Conservation (phyloP, 1,140 invertebrate genomes). For the Drosophila mauritiana region DNA sequence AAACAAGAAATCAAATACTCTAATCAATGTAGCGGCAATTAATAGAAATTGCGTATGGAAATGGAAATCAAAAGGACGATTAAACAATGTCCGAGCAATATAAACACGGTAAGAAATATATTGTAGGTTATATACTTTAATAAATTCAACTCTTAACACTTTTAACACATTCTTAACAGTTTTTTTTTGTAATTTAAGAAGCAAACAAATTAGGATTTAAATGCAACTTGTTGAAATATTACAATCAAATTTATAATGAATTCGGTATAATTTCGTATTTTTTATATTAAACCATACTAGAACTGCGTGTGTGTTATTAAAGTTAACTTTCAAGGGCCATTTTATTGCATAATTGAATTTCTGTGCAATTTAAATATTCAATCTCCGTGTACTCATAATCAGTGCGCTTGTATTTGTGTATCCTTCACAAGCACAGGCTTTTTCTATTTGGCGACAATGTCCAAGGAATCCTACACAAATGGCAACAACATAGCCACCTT, state of each 20-base stretch:
- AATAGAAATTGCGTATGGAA: constrained; percentile 35
- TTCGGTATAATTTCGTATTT: too few species aligned
- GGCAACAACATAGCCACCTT: constrained; percentile 58
- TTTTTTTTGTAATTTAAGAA: too few species aligned
- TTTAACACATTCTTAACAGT: too few species aligned
- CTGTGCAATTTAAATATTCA: background rate
- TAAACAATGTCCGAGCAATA: background rate
- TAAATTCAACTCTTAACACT: too few species aligned
- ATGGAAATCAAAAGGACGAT: constrained; percentile 16
- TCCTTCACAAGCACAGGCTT: constrained; percentile 38
- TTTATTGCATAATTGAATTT: background rate
- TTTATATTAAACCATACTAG: too few species aligned
- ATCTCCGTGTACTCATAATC: constrained; percentile 1
- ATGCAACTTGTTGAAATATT: too few species aligned
- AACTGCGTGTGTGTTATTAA: too few species aligned
- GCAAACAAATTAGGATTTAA: too few species aligned
- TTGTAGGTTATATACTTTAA: too few species aligned
- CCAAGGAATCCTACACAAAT: constrained; percentile 70
- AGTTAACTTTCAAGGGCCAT: background rate
- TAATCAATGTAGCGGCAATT: constrained; percentile 44
- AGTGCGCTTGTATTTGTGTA: constrained; percentile 17
- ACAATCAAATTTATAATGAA: too few species aligned
- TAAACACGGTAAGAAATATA: background rate
- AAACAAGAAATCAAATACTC: constrained; percentile 46
- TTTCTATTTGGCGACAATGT: constrained; percentile 76